phyloP scores from a whole-genome alignment of 2,113 vertebrate species.

The Aptenodytes patagonicus region DNA sequence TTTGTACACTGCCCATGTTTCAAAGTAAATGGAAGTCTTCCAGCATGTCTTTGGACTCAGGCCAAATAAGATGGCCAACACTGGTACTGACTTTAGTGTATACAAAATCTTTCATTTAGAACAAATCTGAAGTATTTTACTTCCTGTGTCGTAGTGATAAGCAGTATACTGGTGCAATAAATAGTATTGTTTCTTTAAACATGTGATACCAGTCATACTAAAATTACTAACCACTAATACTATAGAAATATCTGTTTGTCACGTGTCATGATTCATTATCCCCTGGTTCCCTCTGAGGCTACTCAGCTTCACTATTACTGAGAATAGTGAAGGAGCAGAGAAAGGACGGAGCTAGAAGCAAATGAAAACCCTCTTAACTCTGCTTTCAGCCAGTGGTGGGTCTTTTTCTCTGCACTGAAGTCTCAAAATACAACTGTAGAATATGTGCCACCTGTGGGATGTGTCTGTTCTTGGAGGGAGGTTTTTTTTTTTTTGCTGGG shows the following conservation, averaged over 20 bases:
- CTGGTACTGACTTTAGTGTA: background rate
- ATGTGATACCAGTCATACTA: background rate
- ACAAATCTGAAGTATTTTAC: background rate
- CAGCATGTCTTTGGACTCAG: background rate
- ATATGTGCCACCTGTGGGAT: background rate
- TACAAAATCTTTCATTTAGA: background rate
- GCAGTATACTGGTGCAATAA: background rate
- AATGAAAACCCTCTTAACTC: background rate
- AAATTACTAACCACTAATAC: background rate
- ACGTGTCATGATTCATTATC: background rate
- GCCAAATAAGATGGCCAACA: background rate
- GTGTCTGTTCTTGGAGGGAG: background rate
- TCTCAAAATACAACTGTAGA: background rate
- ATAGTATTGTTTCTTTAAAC: background rate
- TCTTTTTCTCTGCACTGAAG: background rate
- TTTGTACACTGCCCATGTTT: background rate
- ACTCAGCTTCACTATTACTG: background rate
- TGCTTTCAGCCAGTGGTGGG: background rate
- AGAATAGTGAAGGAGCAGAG: background rate
- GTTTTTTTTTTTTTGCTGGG: background rate
- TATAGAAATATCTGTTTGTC: background rate
- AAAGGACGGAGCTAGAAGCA: background rate
- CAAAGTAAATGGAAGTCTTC: background rate
- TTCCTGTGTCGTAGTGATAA: background rate
- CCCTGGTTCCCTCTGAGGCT: background rate